phyloP scores from a whole-genome alignment of 2,797 vertebrate species.

The Notoglanidium macrostoma region DNA sequence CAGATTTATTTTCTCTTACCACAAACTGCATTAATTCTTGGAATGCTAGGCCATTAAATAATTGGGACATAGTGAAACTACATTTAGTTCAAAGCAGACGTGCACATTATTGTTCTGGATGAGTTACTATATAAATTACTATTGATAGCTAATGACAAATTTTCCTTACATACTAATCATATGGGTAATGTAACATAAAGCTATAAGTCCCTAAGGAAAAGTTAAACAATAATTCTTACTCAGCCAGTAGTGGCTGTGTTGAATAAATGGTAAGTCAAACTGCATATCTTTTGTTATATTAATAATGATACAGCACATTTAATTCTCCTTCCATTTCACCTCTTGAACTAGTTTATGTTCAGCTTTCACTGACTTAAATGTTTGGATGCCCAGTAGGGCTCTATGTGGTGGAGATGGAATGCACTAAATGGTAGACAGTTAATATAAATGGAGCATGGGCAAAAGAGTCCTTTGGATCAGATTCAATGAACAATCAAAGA shows the following conservation, averaged over 20 bases:
- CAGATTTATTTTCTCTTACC: constrained; percentile 15
- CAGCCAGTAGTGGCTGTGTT: background rate
- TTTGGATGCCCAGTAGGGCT: constrained; percentile 28
- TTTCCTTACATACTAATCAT: constrained; percentile 13
- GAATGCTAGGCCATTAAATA: background rate
- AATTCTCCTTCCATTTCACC: constrained; percentile 22
- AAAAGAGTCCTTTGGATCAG: constrained; percentile 50
- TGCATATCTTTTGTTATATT: constrained; percentile 30
- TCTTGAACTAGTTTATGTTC: constrained; percentile 18
- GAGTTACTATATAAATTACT: constrained; percentile 29
- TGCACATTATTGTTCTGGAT: constrained; percentile 28
- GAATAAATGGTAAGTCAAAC: constrained; percentile 11
- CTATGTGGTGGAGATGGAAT: constrained; percentile 7
- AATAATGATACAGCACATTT: constrained; percentile 30
- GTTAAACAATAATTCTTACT: constrained; percentile 1
- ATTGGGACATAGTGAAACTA: background rate
- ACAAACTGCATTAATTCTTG: constrained; percentile 10
- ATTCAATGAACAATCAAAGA: constrained; percentile 61
- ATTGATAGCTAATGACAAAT: constrained; percentile 14
- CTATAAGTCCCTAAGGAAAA: background rate
- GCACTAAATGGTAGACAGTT: constrained; percentile 37
- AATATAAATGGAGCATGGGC: constrained; percentile 40
- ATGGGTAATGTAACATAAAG: background rate
- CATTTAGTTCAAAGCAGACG: constrained; percentile 3
- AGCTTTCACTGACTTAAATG: background rate